Conservation (phyloP, 2,797 vertebrate genomes). For the Erethizon dorsatum region DNA sequence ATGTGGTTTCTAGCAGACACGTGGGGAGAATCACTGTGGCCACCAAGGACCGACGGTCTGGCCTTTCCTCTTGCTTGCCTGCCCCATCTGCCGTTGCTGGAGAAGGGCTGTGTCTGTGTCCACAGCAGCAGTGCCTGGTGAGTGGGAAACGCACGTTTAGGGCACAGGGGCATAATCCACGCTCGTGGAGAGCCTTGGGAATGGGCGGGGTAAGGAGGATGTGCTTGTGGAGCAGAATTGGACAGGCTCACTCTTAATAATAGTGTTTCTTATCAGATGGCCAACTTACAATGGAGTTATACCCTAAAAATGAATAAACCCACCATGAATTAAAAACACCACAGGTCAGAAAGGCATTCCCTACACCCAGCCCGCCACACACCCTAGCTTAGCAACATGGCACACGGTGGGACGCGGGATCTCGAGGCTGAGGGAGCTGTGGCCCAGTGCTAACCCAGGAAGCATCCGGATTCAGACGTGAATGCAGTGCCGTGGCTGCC, state of each 20-base stretch:
- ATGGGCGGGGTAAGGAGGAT: background rate
- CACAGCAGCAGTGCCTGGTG: background rate
- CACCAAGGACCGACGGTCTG: background rate
- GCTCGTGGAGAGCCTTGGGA: background rate
- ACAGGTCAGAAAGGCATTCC: background rate
- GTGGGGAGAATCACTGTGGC: background rate
- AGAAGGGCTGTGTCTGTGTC: background rate
- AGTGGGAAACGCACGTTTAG: background rate
- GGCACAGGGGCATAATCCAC: fast-evolving
- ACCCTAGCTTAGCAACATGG: too few species aligned
- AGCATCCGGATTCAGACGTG: background rate
- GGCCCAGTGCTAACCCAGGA: background rate
- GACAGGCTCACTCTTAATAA: background rate
- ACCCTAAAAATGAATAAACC: background rate
- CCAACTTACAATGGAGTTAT: background rate
- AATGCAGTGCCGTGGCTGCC: background rate
- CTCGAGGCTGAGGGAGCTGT: too few species aligned
- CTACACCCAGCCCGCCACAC: background rate
- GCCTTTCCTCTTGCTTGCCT: background rate
- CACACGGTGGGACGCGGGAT: too few species aligned
- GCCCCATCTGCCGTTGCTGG: background rate
- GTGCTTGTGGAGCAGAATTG: background rate
- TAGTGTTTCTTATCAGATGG: background rate
- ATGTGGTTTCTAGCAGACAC: background rate
- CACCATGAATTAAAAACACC: background rate